These are phyloP conservation scores for Athripsodes cinereus DNA, from an alignment of 2,888 invertebrate genomes.

Conservation along the genomic window DNA sequence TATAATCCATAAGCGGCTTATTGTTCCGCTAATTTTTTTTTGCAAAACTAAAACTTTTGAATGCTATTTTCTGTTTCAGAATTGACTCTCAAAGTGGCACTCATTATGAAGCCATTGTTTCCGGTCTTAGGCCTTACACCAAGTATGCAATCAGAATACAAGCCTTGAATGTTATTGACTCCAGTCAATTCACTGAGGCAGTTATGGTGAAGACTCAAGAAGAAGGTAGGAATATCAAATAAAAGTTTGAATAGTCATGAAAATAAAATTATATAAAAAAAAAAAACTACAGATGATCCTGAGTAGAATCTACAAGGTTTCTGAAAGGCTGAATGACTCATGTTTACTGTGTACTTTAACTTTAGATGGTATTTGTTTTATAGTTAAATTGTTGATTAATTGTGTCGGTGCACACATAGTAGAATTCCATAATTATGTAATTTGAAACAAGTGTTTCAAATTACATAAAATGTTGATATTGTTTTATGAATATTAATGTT, in stretches of 20 bases:
- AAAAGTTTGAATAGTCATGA: background rate
- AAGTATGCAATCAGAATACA: conserved; percentile 76
- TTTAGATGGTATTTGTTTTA: no score
- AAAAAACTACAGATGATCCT: background rate
- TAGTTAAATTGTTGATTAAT: no score
- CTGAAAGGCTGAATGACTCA: no score
- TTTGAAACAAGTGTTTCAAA: no score
- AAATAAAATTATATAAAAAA: background rate
- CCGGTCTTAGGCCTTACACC: conserved; percentile 67
- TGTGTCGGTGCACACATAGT: no score
- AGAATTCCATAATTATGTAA: no score
- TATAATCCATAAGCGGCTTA: no score
- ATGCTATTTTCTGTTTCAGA: conserved; percentile 33
- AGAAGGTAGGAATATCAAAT: conserved; percentile 56
- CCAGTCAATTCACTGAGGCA: conserved; percentile 68
- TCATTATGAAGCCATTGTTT: conserved; percentile 45
- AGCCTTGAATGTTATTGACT: conserved; percentile 79
- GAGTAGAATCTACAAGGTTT: background rate
- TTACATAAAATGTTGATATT: no score
- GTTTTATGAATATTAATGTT: no score
- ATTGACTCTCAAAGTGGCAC: conserved; percentile 43
- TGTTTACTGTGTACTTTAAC: no score
- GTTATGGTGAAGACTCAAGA: conserved; percentile 77
- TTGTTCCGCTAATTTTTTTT: no score
- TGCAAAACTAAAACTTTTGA: no score